Base-by-base conservation (phyloP, 2,113 vertebrate genomes). In the Hydrochoerus hydrochaeris region DNA sequence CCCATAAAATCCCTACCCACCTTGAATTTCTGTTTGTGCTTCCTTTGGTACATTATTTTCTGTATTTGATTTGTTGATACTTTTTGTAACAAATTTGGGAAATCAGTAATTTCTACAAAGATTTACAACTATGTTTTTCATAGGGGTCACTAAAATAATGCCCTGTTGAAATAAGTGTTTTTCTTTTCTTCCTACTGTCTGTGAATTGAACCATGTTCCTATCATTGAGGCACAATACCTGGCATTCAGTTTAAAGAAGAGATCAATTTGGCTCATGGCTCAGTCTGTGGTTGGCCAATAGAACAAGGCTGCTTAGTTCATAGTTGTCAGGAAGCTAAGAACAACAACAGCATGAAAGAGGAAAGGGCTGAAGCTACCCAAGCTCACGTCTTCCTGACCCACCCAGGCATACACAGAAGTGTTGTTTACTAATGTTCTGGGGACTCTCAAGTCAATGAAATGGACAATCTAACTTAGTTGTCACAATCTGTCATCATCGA, bases 21-120 rank as follows among this genome's bases (percentile, higher is more conserved):
- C 38, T 75, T 9, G 2, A 67, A 84, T 26, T 41, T 84, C 24
- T 73, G 38, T 41, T 22, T 26, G 22, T 58, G n/a, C 58, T 69
- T 95, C 10, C 77, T 69, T 90, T 38, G 32, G 35, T 84, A 28
- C 38, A 11, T 52, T 86, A 10, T 95, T 87, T 85, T 81, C 44
- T 90, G 65, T 75, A 63, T 89, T 20, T 95, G 49, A 94, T 92
- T 85, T 80, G 71, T 69, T 93, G 80, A 60, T 14, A 69, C 0
- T 20, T 75, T 71, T 85, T 54, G 8, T 90, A 35, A 89, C 24
- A 94, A 32, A 71, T 75, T 0, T 88, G 49, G n/a, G 30, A 96
- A n/a, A 83, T 82, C 17, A 38, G 44, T 44, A 52, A 71, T 82
- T 30, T 87, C 80, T 91, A 41, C 38, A 35, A 82, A 1, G 28